Evolutionary conservation across 2,113 vertebrate species (phyloP).

Genomic region (Paradoxurus hermaphroditus): DNA sequence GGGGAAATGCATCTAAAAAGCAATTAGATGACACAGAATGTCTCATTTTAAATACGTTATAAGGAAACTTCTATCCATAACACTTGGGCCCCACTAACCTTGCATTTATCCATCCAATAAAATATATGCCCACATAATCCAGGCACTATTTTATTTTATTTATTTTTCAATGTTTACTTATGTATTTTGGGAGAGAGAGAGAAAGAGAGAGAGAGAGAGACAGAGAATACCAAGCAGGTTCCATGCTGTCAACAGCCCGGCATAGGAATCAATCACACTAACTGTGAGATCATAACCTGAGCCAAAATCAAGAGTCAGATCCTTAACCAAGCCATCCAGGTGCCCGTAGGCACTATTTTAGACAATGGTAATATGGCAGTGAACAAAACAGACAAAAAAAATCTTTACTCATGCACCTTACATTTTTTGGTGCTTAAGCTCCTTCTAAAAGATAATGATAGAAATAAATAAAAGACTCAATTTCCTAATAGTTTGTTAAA

Average conservation of each 20-base stretch:
- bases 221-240: too few species aligned
- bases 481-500: conserved; percentile 30
- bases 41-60: conserved; percentile 1
- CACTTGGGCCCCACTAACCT: background rate
- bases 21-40: background rate
- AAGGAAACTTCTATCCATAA: background rate
- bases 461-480: background rate
- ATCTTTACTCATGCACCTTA: background rate
- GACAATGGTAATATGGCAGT: background rate
- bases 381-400: conserved; percentile 4
- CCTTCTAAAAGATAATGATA: conserved; percentile 8
- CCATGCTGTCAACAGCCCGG: too few species aligned
- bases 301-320: too few species aligned
- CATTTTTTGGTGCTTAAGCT: background rate
- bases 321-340: too few species aligned
- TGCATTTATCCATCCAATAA: background rate
- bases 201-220: too few species aligned
- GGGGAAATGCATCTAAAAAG: conserved; percentile 5
- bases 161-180: too few species aligned
- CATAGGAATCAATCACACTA: too few species aligned
- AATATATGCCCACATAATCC: background rate
- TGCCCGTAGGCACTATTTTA: background rate
- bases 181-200: too few species aligned
- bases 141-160: background rate
- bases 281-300: too few species aligned